phyloP scores from a whole-genome alignment of 2,797 vertebrate genomes.

The Phrynocephalus forsythii region DNA sequence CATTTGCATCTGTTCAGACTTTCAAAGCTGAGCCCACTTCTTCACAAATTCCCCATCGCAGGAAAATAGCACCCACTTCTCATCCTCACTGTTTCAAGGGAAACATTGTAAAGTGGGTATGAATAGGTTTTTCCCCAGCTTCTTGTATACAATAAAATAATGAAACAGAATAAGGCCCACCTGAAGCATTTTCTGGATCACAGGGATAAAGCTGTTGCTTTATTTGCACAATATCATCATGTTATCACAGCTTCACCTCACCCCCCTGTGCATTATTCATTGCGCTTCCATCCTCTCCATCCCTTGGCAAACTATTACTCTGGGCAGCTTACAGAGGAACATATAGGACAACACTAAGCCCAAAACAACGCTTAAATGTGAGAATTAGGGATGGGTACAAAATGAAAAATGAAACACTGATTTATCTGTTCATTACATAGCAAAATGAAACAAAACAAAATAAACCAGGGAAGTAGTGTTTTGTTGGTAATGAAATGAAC shows the following conservation, averaged over 20 bases:
- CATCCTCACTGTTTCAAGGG: neutral
- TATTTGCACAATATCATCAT: neutral
- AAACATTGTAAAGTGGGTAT: neutral
- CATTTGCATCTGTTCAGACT: conserved; percentile 2
- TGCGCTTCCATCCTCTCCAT: too few relatives aligned
- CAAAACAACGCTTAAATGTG: too few relatives aligned
- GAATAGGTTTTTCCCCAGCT: neutral
- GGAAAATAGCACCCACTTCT: neutral
- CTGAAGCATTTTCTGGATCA: neutral
- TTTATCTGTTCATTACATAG: too few relatives aligned
- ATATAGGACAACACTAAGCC: too few relatives aligned
- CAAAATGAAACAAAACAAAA: too few relatives aligned
- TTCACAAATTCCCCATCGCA: neutral
- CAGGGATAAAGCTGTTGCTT: neutral
- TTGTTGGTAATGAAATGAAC: too few relatives aligned
- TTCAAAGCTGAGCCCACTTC: neutral
- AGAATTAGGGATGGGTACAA: too few relatives aligned
- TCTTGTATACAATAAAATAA: neutral
- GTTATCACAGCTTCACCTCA: too few relatives aligned
- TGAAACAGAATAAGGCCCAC: neutral
- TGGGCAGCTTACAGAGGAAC: too few relatives aligned
- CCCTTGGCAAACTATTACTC: too few relatives aligned
- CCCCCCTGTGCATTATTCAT: neutral
- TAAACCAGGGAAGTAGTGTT: too few relatives aligned
- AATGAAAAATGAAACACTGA: too few relatives aligned